Percentiles rank a stretch among this genome's conserved stretches.
Conservation (phyloP, 2,113 vertebrate genomes). For the Ammodytes marinus region DNA sequence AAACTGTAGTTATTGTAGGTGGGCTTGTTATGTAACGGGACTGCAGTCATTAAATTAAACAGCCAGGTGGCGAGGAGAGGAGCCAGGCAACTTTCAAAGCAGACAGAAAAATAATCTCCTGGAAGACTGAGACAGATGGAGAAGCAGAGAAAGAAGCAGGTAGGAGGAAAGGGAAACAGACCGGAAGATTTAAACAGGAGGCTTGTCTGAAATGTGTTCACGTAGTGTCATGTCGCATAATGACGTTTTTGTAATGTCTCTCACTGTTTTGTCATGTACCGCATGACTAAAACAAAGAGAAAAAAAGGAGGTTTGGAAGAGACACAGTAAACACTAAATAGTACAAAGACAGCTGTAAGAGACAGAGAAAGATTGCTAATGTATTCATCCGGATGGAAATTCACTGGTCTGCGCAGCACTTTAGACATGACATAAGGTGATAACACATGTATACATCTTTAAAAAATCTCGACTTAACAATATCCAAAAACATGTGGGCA, state of each 20-base stretch:
- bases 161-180: slow-evolving; percentile 49
- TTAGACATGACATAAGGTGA: neutral
- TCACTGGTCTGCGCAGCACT: slow-evolving; percentile 1
- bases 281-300: too few relatives aligned
- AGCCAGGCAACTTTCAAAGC: slow-evolving; percentile 60
- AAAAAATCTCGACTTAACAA: too few relatives aligned
- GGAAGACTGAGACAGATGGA: slow-evolving; percentile 71
- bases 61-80: slow-evolving; percentile 66
- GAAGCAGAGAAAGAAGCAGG: slow-evolving; percentile 42
- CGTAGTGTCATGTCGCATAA: too few relatives aligned
- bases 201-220: too few relatives aligned
- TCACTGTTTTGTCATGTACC: too few relatives aligned
- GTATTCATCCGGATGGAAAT: slow-evolving; percentile 23
- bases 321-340: slow-evolving; percentile 13
- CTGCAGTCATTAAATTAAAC: slow-evolving; percentile 70
- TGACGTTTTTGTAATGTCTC: too few relatives aligned
- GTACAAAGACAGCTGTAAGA: neutral
- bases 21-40: slow-evolving; percentile 69
- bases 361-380: neutral
- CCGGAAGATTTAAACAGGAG: slow-evolving; percentile 13
- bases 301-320: slow-evolving; percentile 1
- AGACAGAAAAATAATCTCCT: slow-evolving; percentile 59
- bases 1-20: slow-evolving; percentile 50
- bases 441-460: neutral
- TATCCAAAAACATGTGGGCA: too few relatives aligned